These are phyloP conservation scores for Zoanthus sociatus DNA, from an alignment of 92 coral and sea anemone species.

Conservation along the genomic window DNA sequence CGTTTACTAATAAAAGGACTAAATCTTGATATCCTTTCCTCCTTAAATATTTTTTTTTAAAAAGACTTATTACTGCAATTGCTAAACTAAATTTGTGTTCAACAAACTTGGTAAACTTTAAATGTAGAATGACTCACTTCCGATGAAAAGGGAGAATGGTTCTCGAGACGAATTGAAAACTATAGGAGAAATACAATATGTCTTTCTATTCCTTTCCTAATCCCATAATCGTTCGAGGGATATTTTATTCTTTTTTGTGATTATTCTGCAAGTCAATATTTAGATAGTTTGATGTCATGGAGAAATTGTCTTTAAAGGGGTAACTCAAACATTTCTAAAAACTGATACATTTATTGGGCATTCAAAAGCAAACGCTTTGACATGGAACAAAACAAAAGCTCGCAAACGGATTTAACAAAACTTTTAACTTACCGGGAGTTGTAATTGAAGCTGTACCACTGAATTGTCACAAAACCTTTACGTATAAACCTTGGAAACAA, in stretches of 20 bases:
- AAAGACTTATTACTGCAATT: too few relatives aligned
- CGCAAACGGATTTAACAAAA: not conserved
- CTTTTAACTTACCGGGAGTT: not conserved
- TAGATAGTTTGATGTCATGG: not conserved
- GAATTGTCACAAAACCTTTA: not conserved
- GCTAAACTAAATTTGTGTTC: too few relatives aligned
- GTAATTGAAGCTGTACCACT: not conserved
- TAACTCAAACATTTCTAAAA: slow-evolving; percentile 11
- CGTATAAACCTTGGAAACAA: not conserved
- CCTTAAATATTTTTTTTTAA: too few relatives aligned
- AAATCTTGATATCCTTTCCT: too few relatives aligned
- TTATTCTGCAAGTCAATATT: not conserved
- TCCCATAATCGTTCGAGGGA: slow-evolving; percentile 10
- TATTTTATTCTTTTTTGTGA: not conserved
- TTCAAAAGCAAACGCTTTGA: slow-evolving; percentile 1
- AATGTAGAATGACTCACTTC: too few relatives aligned
- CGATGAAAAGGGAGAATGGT: too few relatives aligned
- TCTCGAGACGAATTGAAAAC: not conserved
- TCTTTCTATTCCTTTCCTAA: not conserved
- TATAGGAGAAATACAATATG: not conserved
- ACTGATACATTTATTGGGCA: slow-evolving; percentile 7
- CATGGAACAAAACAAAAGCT: not conserved
- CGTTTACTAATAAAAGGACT: too few relatives aligned
- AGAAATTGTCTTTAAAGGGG: slow-evolving; percentile 17
- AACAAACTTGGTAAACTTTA: too few relatives aligned